Conservation (phyloP, 2,888 invertebrate genomes). For the Rhagonycha lutea region DNA sequence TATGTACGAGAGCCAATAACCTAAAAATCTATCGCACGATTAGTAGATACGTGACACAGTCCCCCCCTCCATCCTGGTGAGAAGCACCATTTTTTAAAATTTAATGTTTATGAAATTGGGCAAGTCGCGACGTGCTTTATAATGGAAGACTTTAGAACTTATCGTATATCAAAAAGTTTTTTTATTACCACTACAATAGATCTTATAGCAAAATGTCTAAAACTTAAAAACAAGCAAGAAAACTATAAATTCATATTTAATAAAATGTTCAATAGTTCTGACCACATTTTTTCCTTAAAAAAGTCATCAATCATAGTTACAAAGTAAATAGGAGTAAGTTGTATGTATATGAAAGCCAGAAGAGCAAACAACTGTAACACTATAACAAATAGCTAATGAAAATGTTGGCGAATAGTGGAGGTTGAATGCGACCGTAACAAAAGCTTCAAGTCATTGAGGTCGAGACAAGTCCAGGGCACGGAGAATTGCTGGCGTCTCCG, state of each 20-base stretch:
- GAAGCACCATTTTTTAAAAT: neutral
- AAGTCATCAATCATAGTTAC: slow-evolving; percentile 23
- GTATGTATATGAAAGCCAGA: slow-evolving; percentile 20
- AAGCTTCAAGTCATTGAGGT: slow-evolving; percentile 43
- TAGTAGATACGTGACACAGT: neutral
- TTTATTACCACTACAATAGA: neutral
- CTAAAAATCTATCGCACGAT: neutral
- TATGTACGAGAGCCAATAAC: neutral
- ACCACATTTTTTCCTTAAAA: slow-evolving; percentile 20
- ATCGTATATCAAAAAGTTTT: neutral
- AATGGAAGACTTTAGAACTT: neutral
- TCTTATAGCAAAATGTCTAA: neutral
- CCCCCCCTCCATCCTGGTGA: neutral
- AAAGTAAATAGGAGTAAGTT: slow-evolving; percentile 23
- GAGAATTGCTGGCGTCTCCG: slow-evolving; percentile 51
- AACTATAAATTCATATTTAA: slow-evolving; percentile 10
- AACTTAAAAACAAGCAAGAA: slow-evolving; percentile 2
- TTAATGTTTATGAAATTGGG: neutral
- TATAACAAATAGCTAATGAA: slow-evolving; percentile 54
- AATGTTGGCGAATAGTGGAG: slow-evolving; percentile 48
- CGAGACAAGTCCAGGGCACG: slow-evolving; percentile 42
- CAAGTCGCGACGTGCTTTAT: neutral
- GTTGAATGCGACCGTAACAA: slow-evolving; percentile 45
- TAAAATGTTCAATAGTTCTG: slow-evolving; percentile 10
- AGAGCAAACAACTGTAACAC: slow-evolving; percentile 38